Base-by-base conservation (phyloP, 2,797 vertebrate species). In the Pipistrellus kuhlii region DNA sequence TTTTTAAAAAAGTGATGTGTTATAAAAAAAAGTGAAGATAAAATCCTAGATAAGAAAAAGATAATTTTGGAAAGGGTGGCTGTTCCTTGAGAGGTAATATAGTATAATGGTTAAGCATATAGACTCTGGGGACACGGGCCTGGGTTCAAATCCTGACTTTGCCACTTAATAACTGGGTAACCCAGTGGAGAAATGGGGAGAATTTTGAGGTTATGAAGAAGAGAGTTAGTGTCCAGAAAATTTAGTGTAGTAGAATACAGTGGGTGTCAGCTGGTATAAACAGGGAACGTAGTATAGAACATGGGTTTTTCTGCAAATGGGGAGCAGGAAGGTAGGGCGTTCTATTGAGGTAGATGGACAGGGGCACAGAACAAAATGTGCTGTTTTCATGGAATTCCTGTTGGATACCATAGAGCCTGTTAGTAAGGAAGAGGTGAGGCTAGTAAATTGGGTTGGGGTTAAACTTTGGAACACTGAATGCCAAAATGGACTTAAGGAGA, bases 21-120 rank as follows among this genome's bases (percentile, higher is more conserved):
- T 13, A 46, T 44, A 41, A 41, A 77, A 57, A 27, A 91, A 94
- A 62, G n/a, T 44, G 2, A 30, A 53, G 8, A 78, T 83, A 72
- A 90, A 94, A 88, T 90, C 69, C 15, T 68, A 66, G 41, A 0
- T 9, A 83, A 88, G 53, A 93, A 66, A 77, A 91, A 81, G 78
- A 73, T 51, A 23, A 51, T 71, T 73, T 66, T 46, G 72, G 35
- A 35, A 83, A 90, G 14, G 20, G 59, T 25, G 8, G 1, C 55
- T 81, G 8, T 76, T 88, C 75, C 44, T 71, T 66, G 32, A 89
- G 46, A 84, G 71, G 5, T 11, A n/a, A 23, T 55, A 35, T 7
- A 75, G 8, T 18, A 10, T 38, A 55, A n/a, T 27, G 51, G 18
- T 35, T 87, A 7, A 75, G 21, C 85, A 18, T 69, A 62, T 0